These are phyloP conservation scores for Drosophila parabipectinata DNA, from an alignment of 1,140 invertebrate genomes.

Conservation along the genomic window DNA sequence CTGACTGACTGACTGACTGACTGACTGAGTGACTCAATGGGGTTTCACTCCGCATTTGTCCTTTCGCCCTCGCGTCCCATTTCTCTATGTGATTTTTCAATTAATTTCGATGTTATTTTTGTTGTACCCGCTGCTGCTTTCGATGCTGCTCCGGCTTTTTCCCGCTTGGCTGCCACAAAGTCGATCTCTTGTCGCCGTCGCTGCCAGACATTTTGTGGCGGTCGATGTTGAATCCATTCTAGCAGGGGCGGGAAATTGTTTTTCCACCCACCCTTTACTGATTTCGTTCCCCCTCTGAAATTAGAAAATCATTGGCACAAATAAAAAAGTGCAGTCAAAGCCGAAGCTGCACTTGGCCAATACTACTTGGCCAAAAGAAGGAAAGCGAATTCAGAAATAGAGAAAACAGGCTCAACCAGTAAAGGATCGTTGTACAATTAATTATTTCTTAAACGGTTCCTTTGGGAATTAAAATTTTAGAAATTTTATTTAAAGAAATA, in stretches of 20 bases:
- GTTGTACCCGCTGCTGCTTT: constrained; percentile 14
- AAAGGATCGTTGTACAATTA: background rate
- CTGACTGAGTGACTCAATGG: constrained; percentile 22
- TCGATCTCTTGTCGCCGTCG: constrained; percentile 56
- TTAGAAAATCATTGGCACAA: constrained; percentile 81
- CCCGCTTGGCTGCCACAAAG: constrained; percentile 40
- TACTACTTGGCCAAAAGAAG: background rate
- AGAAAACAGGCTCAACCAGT: background rate
- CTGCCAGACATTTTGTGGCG: constrained; percentile 45
- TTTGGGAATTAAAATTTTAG: background rate
- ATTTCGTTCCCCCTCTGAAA: constrained; percentile 31
- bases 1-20: constrained; percentile 17
- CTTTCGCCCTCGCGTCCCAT: background rate
- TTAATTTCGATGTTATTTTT: constrained; percentile 71
- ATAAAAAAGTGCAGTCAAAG: constrained; percentile 65
- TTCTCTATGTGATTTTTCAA: constrained; percentile 72
- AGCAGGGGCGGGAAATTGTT: constrained; percentile 60
- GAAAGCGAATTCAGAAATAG: background rate
- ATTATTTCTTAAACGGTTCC: background rate
- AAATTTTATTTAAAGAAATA: background rate
- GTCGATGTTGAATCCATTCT: constrained; percentile 35
- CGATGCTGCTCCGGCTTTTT: constrained; percentile 5
- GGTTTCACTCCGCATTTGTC: background rate
- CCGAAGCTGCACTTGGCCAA: constrained; percentile 57
- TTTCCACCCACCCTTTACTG: constrained; percentile 26